These are phyloP conservation scores for Ectobius pallidus DNA, from an alignment of 2,888 invertebrate species.

Conservation along the genomic window DNA sequence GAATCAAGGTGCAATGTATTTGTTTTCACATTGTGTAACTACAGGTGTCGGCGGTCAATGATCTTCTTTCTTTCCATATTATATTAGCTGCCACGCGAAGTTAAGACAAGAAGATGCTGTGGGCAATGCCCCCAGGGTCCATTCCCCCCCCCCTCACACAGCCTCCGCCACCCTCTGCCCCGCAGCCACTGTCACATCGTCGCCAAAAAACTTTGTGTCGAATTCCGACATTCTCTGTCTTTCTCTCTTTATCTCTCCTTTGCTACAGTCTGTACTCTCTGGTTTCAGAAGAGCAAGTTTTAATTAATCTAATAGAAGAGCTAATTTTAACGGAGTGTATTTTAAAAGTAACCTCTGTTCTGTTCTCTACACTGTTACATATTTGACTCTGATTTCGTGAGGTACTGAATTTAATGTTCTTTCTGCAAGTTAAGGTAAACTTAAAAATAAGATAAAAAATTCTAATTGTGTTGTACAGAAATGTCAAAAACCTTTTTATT, in stretches of 20 bases:
- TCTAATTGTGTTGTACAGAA: no score
- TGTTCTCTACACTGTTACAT: no score
- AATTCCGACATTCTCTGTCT: background rate
- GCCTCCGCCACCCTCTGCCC: background rate
- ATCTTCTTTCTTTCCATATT: slow-evolving; percentile 1
- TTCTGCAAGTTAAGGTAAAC: no score
- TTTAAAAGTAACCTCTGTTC: background rate
- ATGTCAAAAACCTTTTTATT: no score
- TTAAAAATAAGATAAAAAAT: no score
- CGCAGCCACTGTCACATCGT: background rate
- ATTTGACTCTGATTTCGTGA: no score
- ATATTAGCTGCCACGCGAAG: slow-evolving; percentile 8
- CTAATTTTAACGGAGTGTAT: background rate
- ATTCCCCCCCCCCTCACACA: no score
- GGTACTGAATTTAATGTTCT: no score
- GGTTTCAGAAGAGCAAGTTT: no score
- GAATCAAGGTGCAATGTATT: no score
- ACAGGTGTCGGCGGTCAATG: background rate
- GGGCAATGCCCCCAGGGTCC: slow-evolving; percentile 10
- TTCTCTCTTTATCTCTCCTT: background rate
- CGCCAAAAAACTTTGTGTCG: background rate
- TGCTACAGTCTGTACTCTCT: no score
- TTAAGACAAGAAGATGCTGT: background rate
- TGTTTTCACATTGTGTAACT: slow-evolving; percentile 14
- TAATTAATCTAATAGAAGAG: background rate